A percentile compares a stretch with the other conserved stretches of the same genome.
Conservation (phyloP, 2,888 invertebrate species). For the Mechanitis messenoides region DNA sequence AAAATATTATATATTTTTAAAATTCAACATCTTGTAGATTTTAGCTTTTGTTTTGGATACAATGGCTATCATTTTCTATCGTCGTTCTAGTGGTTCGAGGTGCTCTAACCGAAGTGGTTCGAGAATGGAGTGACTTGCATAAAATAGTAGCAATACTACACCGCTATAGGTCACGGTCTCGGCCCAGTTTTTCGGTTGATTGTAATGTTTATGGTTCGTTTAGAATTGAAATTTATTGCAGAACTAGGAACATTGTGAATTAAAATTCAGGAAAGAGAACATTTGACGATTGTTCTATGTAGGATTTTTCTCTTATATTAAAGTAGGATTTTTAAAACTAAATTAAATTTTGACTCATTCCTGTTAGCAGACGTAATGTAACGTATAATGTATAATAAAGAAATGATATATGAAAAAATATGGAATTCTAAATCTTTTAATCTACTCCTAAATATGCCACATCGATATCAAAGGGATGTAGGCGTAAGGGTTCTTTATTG, state of each 20-base stretch:
- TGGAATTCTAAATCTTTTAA: no score
- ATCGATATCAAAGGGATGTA: no score
- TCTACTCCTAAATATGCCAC: no score
- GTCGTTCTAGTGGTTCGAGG: slow-evolving; percentile 20
- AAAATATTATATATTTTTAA: no score
- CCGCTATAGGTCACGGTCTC: slow-evolving; percentile 45
- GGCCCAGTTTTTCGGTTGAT: slow-evolving; percentile 42
- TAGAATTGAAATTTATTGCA: slow-evolving; percentile 18
- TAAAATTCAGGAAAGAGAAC: background rate
- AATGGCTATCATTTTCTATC: slow-evolving; percentile 25
- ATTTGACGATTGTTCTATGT: no score
- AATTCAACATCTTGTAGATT: background rate
- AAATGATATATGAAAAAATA: no score
- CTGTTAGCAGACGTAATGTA: no score
- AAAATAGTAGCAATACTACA: slow-evolving; percentile 18
- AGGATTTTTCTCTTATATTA: no score
- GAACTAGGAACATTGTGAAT: slow-evolving; percentile 9
- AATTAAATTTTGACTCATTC: no score
- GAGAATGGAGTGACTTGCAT: slow-evolving; percentile 28
- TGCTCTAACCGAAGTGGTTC: slow-evolving; percentile 24
- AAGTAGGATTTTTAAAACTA: no score
- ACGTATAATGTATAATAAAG: no score
- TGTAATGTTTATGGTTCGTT: slow-evolving; percentile 18
- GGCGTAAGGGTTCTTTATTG: no score
- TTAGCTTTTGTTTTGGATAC: slow-evolving; percentile 24